Conservation (phyloP, 2,797 vertebrate genomes). For the Rhabdomys pumilio region DNA sequence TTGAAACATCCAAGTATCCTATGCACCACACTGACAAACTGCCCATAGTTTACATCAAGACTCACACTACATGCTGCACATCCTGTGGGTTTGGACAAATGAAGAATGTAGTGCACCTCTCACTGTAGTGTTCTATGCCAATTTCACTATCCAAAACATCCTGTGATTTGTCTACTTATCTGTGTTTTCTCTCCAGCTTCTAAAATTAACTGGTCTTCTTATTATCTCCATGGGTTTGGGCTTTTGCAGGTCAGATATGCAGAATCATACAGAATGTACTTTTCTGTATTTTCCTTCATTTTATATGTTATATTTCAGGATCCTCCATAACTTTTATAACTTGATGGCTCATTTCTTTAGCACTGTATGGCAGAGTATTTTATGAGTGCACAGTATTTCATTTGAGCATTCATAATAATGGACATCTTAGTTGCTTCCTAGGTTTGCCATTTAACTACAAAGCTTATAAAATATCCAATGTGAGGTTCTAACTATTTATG, state of each 20-base stretch:
- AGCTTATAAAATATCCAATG: neutral
- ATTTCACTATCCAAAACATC: neutral
- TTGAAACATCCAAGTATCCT: neutral
- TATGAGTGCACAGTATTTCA: neutral
- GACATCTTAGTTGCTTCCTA: neutral
- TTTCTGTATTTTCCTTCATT: neutral
- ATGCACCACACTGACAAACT: neutral
- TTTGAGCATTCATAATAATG: neutral
- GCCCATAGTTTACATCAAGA: neutral
- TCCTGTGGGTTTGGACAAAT: neutral
- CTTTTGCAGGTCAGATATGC: neutral
- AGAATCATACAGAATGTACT: neutral
- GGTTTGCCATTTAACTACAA: neutral
- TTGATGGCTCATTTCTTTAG: constrained; percentile 41
- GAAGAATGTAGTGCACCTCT: neutral
- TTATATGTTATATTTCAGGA: neutral
- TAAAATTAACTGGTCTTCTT: neutral
- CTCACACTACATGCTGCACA: neutral
- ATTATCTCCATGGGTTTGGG: neutral
- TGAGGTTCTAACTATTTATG: neutral
- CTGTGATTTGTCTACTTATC: neutral
- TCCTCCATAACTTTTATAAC: neutral
- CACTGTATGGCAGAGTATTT: neutral
- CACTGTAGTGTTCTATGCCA: neutral
- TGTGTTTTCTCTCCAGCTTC: neutral